Conservation (phyloP, 2,113 vertebrate genomes). For the Ageneiosus marmoratus region DNA sequence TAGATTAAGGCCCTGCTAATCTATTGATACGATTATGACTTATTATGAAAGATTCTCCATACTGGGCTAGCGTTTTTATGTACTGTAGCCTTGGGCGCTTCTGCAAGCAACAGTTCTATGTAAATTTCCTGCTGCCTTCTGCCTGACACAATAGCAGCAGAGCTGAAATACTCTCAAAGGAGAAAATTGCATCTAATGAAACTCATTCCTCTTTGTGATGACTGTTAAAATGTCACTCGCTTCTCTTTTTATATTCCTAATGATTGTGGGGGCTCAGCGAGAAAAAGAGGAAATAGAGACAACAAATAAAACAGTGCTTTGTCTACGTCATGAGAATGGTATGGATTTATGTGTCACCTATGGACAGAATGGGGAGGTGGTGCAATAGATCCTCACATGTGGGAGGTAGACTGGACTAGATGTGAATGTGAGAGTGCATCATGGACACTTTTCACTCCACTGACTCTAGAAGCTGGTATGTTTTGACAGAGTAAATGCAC, state of each 20-base stretch:
- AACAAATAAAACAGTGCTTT: conserved; percentile 29
- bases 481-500: conserved; percentile 9
- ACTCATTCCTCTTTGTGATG: conserved; percentile 53
- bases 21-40: conserved; percentile 46
- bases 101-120: conserved; percentile 60
- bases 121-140: conserved; percentile 51
- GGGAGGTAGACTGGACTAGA: conserved; percentile 41
- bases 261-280: conserved; percentile 24
- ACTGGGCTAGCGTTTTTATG: conserved; percentile 50
- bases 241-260: conserved; percentile 45
- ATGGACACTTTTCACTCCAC: conserved; percentile 31
- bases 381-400: conserved; percentile 30
- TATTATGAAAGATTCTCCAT: conserved; percentile 41
- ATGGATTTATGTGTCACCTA: conserved; percentile 25
- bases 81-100: conserved; percentile 56
- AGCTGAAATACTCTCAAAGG: conserved; percentile 41
- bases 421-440: conserved; percentile 28
- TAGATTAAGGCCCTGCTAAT: conserved; percentile 27
- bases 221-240: conserved; percentile 45
- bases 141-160: conserved; percentile 25
- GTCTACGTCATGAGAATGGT: conserved; percentile 4
- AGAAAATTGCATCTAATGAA: conserved; percentile 45
- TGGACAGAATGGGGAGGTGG: conserved; percentile 15
- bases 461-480: conserved; percentile 10
- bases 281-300: conserved; percentile 25